Base-by-base conservation (phyloP, 2,888 invertebrate genomes). In the Strigamia crassipes region DNA sequence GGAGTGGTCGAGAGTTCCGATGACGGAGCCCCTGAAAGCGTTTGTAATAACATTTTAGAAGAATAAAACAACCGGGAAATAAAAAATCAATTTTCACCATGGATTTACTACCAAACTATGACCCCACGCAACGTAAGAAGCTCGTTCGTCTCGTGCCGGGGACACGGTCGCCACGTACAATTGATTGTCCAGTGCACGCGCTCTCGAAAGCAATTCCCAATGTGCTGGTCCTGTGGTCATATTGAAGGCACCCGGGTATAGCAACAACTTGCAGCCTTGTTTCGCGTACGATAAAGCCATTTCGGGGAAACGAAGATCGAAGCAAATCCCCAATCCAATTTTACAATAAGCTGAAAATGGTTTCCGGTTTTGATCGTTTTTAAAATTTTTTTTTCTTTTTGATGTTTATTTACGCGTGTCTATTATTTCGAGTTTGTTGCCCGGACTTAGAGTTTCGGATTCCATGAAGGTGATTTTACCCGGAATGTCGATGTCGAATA, bases 191-290 rank as follows among this genome's bases (percentile, higher is more conserved):
- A 92, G 90, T 46, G 98, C 97, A 79, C 97, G 90, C 0, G 92
- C 91, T 78, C 94, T 90, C 83, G 92, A 93, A 21, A 98, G 89
- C 5, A 96, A 88, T 86, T 96, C 94, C 96, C 97, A 99, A 88
- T 98, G 97, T 82, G 92, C 89, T 0, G 97, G 96, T 0, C 98
- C 98, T 0, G 98, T 98, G 0, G 95, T 96, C 94, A 95, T 94
- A 88, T 96, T 98, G 88, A 98, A 98, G 0, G 97, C 97, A 34
- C 94, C 97, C 0, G 98, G 98, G 89, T 96, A 98, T 31, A 98
- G 89, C 38, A 98, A 88, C 85, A 97, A 88, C 82, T 95, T 91
- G 86, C 97, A 97, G 0, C 94, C 96, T 84, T 86, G 85, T 61
- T 86, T 85, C 2, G 89, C 86, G 85, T 90, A 90, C 4, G 89